A percentile compares a stretch with the other conserved stretches of the same genome.
These are phyloP conservation scores for Sarcophilus harrisii DNA, from an alignment of 2,797 vertebrate genomes.

Conservation along the genomic window DNA sequence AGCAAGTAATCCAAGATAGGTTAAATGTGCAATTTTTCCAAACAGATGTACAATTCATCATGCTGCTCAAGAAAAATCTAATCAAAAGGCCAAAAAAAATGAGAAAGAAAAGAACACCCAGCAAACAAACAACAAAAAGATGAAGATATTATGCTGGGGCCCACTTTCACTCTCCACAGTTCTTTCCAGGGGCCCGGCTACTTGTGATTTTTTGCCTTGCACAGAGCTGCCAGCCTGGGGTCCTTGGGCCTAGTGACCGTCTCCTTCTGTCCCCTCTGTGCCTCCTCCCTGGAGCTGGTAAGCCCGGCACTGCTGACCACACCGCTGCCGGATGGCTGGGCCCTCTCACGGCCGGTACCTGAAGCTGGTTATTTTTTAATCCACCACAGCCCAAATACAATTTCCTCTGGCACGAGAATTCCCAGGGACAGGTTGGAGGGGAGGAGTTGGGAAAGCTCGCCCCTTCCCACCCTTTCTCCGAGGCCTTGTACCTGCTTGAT, in stretches of 20 bases:
- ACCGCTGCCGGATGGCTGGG: not conserved
- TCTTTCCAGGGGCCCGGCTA: not conserved
- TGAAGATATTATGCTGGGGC: too few species aligned
- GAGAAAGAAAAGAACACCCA: too few species aligned
- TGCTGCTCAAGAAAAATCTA: too few species aligned
- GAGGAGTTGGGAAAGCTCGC: not conserved
- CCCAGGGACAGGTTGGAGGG: not conserved
- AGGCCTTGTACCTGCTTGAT: constrained; percentile 88
- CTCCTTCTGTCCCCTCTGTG: not conserved
- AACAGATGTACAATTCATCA: too few species aligned
- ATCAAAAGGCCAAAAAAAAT: too few species aligned
- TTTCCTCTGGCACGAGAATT: not conserved
- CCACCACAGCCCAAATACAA: not conserved
- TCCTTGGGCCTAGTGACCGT: not conserved
- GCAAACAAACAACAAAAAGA: too few species aligned
- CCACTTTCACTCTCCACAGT: too few species aligned
- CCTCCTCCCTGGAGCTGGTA: not conserved
- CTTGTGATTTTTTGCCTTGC: not conserved
- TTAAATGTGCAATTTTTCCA: too few species aligned
- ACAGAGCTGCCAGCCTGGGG: not conserved
- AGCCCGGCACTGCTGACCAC: not conserved
- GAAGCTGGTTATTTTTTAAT: not conserved
- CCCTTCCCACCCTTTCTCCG: not conserved
- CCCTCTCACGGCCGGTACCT: not conserved
- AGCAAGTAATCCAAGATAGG: too few species aligned